Base-by-base conservation (phyloP, 2,888 invertebrate genomes). In the Leucophenga maculata region DNA sequence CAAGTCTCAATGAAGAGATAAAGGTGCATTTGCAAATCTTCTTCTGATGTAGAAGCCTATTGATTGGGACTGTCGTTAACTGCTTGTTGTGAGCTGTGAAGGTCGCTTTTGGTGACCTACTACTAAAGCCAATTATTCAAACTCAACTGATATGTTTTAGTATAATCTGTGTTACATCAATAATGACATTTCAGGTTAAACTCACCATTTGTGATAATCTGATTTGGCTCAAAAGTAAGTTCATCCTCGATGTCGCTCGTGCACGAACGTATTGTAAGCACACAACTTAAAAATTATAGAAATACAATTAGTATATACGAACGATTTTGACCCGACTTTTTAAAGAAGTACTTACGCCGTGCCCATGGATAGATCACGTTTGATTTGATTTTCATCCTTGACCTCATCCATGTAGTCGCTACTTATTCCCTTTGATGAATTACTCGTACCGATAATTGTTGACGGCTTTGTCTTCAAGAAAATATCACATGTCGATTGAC, bases 201-300 rank as follows among this genome's bases (percentile, higher is more conserved):
- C 78, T 85, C 90, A 97, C 98, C 97, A 91, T 98, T 96, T 74
- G 95, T 96, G 84, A 99, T 97, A 84, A 99, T 97, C 92, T 98
- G 96, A 91, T 99, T 98, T 75, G 98, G 97, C 90, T 98, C 97
- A 91, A 99, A 99, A 32, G 97, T 97, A 78, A 99, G 91, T 91
- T 99, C 99, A 75, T 97, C 96, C 86, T 97, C 97, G 89, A 97
- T 96, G 90, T 98, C 98, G 68, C 97, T 98, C 78, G 97, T 91
- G 88, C 99, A 99, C 66, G 97, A 95, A 90, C 97, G 99, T 78
- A 99, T 90, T 67, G 99, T 98, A 85, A 97, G 92, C 74, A 98
- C 98, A 86, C 95, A 92, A 88, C 95, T 94, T 88, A 85, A 48
- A 48, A 9, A 20, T 16, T 39, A 48, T 1, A 52, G 20, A 16